phyloP scores from a whole-genome alignment of 2,113 vertebrate genomes.

The Pogonocichla stellata region DNA sequence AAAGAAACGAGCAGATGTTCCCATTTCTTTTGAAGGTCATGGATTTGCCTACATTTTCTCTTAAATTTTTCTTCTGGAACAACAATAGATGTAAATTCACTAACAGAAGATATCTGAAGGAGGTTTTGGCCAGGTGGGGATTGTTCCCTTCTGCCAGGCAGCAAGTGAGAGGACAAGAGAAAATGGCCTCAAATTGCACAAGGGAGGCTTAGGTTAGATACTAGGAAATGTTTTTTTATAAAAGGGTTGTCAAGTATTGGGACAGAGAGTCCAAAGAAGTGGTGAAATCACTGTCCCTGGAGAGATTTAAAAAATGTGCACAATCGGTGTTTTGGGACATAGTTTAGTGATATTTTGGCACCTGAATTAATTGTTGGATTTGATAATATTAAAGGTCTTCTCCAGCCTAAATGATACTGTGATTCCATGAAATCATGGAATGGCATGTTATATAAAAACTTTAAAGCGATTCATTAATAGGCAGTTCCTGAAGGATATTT shows the following conservation, averaged over 20 bases:
- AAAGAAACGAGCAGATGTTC: not conserved
- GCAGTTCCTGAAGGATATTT: not conserved
- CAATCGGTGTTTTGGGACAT: not conserved
- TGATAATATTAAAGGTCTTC: not conserved
- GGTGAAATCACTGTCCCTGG: not conserved
- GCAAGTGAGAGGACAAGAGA: not conserved
- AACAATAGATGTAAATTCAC: not conserved
- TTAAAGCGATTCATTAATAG: not conserved
- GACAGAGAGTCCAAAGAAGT: not conserved
- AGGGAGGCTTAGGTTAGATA: not conserved
- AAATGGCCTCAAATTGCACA: not conserved
- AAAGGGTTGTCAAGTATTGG: not conserved
- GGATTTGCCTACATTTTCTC: not conserved
- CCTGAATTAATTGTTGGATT: not conserved
- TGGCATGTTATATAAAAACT: not conserved
- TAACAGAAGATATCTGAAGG: not conserved
- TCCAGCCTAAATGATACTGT: not conserved
- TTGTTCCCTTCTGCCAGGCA: not conserved
- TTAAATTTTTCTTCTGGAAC: not conserved
- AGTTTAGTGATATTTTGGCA: not conserved
- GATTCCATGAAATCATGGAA: not conserved
- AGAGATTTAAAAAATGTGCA: accelerated
- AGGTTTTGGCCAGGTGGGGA: not conserved
- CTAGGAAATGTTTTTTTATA: not conserved
- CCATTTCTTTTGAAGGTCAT: not conserved